These are phyloP conservation scores for Centropus unirufus DNA, from an alignment of 2,113 vertebrate species.

Conservation along the genomic window DNA sequence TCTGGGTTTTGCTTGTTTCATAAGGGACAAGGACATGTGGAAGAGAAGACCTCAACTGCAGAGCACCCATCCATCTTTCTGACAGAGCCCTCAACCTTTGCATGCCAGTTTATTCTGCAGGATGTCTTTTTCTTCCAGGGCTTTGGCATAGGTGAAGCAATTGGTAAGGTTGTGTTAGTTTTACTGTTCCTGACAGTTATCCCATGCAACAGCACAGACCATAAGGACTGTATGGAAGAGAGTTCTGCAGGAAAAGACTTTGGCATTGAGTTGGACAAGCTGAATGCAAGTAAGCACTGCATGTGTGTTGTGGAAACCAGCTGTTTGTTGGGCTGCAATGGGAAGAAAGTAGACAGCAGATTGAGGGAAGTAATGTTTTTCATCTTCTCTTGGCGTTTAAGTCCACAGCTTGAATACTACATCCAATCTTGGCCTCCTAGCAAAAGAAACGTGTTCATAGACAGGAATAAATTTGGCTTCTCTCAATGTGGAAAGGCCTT, in stretches of 20 bases:
- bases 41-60: background rate
- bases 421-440: background rate
- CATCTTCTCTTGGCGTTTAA: background rate
- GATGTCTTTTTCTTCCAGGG: fast-evolving
- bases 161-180: background rate
- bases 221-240: background rate
- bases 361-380: background rate
- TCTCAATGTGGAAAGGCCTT: background rate
- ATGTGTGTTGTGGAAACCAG: background rate
- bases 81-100: background rate
- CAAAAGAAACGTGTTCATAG: background rate
- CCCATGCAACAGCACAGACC: background rate
- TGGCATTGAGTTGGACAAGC: background rate
- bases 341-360: background rate
- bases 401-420: background rate
- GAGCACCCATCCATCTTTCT: background rate
- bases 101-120: background rate
- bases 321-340: background rate
- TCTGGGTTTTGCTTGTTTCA: background rate
- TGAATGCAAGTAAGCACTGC: background rate
- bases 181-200: background rate
- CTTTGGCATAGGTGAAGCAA: background rate
- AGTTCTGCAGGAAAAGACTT: background rate
- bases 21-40: background rate
- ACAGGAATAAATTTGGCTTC: background rate